A percentile compares a stretch with the other conserved stretches of the same genome.
Conservation (phyloP, 2,797 vertebrate genomes). For the Sebastes wilsoni region DNA sequence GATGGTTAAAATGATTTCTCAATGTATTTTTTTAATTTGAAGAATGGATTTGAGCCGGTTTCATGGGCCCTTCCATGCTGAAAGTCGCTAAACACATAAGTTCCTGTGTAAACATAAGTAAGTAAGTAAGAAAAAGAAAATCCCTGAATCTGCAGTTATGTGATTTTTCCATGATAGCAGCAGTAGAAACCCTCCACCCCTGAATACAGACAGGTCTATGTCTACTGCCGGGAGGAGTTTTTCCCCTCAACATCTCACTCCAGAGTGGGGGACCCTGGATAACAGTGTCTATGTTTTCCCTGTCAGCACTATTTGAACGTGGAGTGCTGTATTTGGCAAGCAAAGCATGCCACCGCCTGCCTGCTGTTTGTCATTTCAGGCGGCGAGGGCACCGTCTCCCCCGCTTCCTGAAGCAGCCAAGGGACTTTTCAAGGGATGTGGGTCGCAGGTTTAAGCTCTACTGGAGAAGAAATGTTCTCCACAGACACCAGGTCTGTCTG, state of each 20-base stretch:
- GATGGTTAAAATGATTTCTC: background rate
- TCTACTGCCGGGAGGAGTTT: constrained; percentile 38
- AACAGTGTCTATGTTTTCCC: constrained; percentile 72
- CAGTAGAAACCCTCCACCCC: background rate
- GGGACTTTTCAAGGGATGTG: constrained; percentile 56
- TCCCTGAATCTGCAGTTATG: constrained; percentile 1
- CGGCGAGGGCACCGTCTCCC: constrained; percentile 47
- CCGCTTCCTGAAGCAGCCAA: constrained; percentile 45
- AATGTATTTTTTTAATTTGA: background rate
- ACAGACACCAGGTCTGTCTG: constrained; percentile 22
- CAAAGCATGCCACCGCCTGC: constrained; percentile 73
- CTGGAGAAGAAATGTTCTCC: constrained; percentile 25
- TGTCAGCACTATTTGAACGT: constrained; percentile 72
- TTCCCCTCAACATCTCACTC: constrained; percentile 41
- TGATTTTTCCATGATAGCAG: constrained; percentile 44
- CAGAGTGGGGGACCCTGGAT: constrained; percentile 47
- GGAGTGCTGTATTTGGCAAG: constrained; percentile 72
- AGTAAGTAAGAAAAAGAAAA: constrained; percentile 11
- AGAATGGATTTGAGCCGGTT: background rate
- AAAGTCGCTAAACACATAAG: background rate
- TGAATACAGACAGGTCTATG: constrained; percentile 54
- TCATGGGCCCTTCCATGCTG: background rate
- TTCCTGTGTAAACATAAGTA: constrained; percentile 21
- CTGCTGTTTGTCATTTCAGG: constrained; percentile 79
- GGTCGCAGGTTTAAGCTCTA: constrained; percentile 58